phyloP scores from a whole-genome alignment of 2,888 invertebrate species.

The Sceliomorpha sp. region DNA sequence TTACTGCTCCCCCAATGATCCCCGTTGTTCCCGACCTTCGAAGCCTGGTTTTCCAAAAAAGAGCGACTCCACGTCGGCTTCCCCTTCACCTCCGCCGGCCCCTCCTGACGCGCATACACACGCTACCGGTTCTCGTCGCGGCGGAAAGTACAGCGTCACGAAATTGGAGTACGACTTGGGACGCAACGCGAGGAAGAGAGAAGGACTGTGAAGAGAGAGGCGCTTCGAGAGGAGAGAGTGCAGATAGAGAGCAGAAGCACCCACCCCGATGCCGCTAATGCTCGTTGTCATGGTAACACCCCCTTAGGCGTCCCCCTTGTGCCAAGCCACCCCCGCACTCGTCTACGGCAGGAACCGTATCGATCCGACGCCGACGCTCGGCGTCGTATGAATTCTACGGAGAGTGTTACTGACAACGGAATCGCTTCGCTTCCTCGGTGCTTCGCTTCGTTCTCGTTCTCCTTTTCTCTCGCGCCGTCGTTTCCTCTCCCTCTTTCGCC shows the following conservation, averaged over 20 bases:
- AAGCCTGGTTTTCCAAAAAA: too few species aligned
- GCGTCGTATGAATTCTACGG: conserved; percentile 67
- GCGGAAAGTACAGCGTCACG: too few species aligned
- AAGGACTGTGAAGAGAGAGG: conserved; percentile 19
- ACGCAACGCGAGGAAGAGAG: conserved; percentile 23
- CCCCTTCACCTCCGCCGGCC: too few species aligned
- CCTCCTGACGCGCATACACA: too few species aligned
- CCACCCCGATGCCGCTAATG: conserved; percentile 68
- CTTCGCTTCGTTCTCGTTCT: conserved; percentile 33
- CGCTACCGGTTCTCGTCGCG: too few species aligned
- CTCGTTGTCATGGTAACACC: conserved; percentile 74
- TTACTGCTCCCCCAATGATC: too few species aligned
- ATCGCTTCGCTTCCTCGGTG: conserved; percentile 52
- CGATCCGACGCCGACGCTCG: conserved; percentile 71
- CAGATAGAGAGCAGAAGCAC: conserved; percentile 56
- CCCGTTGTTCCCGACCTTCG: too few species aligned
- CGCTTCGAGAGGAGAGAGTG: conserved; percentile 6
- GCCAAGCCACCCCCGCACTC: conserved; percentile 67
- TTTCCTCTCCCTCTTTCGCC: conserved; percentile 19
- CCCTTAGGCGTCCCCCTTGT: conserved; percentile 72
- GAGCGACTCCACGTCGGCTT: too few species aligned
- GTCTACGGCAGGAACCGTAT: conserved; percentile 67
- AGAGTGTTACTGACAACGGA: conserved; percentile 69
- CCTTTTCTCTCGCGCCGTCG: too few species aligned
- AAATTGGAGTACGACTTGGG: too few species aligned